Percentiles rank a stretch among this genome's conserved stretches.
Conservation (phyloP, 2,797 vertebrate species). For the Anomalospiza imberbis region DNA sequence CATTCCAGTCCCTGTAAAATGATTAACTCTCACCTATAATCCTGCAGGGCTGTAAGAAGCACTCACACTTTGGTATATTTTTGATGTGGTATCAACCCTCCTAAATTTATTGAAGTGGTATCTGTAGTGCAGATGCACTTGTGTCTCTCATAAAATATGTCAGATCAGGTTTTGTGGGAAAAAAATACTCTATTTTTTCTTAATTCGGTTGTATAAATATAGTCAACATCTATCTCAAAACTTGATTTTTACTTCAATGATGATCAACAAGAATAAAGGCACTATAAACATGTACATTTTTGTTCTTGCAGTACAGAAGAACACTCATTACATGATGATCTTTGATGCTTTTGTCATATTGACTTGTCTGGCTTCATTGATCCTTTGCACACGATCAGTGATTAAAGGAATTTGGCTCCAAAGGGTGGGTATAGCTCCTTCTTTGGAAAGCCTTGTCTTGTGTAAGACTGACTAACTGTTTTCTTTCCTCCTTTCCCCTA, state of each 20-base stretch:
- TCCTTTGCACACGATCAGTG: conserved; percentile 87
- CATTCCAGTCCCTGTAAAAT: not conserved
- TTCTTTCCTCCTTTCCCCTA: conserved; percentile 49
- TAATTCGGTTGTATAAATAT: not conserved
- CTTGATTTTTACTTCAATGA: not conserved
- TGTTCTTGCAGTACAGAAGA: conserved; percentile 81
- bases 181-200: not conserved
- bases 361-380: conserved; percentile 83
- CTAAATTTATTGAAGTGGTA: not conserved
- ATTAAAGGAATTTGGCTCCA: conserved; percentile 86
- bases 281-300: not conserved
- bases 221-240: not conserved
- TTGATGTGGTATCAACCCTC: not conserved
- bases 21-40: not conserved
- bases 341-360: conserved; percentile 87
- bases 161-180: not conserved
- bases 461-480: not conserved
- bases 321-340: conserved; percentile 84
- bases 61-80: not conserved
- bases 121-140: not conserved
- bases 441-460: not conserved
- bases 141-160: not conserved
- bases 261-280: not conserved
- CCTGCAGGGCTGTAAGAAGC: not conserved
- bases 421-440: conserved; percentile 76